Conservation (phyloP, 1,140 invertebrate genomes). For the Campoletis sonorensis region DNA sequence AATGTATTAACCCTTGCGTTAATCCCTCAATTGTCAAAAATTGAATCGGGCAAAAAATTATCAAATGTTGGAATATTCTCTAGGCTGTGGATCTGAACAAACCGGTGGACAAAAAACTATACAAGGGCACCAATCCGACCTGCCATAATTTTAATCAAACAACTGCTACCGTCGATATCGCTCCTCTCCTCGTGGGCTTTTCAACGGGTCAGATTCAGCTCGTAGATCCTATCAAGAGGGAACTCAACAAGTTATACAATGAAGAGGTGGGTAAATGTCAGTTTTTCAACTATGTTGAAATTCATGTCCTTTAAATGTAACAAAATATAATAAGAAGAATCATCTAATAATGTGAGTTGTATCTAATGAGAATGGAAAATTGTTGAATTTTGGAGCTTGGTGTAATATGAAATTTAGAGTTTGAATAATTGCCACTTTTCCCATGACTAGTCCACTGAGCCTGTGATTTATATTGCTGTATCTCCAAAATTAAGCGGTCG, state of each 20-base stretch:
- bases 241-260: constrained; percentile 97
- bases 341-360: no score
- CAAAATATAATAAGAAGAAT: not conserved
- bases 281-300: constrained; percentile 36
- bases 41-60: no score
- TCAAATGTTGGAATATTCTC: not conserved
- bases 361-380: no score
- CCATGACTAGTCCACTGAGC: no score
- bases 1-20: no score
- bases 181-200: constrained; percentile 95
- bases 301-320: not conserved
- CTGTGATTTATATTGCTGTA: no score
- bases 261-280: constrained; percentile 88
- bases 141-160: constrained; percentile 98
- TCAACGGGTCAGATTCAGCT: constrained; percentile 98
- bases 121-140: constrained; percentile 99
- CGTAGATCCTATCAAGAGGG: constrained; percentile 97
- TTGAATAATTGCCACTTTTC: no score
- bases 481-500: no score
- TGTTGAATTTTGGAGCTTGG: no score
- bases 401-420: no score
- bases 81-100: constrained; percentile 96
- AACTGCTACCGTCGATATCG: constrained; percentile 88
- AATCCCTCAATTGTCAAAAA: no score
- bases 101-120: constrained; percentile 97